phyloP scores from a whole-genome alignment of 2,113 vertebrate genomes.

The Ceyx cyanopectus region DNA sequence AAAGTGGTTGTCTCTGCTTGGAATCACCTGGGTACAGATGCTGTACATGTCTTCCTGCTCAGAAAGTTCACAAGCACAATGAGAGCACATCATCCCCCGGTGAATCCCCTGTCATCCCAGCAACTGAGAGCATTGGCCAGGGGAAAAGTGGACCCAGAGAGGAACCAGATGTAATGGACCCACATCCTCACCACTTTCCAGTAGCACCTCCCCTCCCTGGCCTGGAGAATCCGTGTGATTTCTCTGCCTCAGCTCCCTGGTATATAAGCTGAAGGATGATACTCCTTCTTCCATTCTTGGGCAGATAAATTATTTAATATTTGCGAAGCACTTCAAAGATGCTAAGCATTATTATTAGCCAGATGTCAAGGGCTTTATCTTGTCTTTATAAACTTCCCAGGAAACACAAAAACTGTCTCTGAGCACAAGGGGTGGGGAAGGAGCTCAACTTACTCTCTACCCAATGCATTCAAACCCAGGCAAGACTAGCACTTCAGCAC shows the following conservation, averaged over 20 bases:
- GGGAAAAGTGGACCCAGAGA: neutral
- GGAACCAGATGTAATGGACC: fast-evolving
- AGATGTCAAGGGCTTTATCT: neutral
- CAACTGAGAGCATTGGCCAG: neutral
- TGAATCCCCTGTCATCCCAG: fast-evolving
- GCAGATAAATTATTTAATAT: constrained; percentile 32
- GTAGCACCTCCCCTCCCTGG: neutral
- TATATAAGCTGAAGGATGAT: neutral
- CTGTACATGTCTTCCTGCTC: neutral
- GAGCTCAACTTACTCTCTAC: fast-evolving
- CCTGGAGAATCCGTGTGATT: neutral
- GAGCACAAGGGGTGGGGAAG: neutral
- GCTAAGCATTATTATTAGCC: neutral
- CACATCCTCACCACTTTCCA: neutral
- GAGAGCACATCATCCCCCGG: neutral
- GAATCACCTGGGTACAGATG: neutral
- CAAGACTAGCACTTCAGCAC: neutral
- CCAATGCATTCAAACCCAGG: neutral
- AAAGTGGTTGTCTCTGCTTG: fast-evolving
- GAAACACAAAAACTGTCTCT: neutral
- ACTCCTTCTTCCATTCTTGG: neutral
- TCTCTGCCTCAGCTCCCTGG: neutral
- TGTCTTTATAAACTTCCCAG: neutral
- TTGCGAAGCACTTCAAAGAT: constrained; percentile 29
- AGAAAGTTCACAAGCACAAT: neutral